A percentile compares a stretch with the other conserved stretches of the same genome.
phyloP scores from a whole-genome alignment of 2,888 invertebrate species.

The Drosophila subsilvestris region DNA sequence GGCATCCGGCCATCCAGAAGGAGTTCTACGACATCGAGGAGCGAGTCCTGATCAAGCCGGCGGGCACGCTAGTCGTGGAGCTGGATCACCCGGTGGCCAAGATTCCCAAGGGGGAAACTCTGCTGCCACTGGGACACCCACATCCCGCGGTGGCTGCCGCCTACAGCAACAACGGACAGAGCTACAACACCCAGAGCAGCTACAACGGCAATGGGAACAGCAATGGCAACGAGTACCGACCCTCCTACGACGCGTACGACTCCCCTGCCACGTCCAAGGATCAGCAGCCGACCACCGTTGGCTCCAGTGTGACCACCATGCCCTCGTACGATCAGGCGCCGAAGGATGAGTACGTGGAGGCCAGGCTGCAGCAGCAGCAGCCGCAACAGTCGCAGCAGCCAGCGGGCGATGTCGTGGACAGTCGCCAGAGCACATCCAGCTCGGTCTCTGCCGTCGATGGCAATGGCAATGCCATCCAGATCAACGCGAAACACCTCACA shows the following conservation, averaged over 20 bases:
- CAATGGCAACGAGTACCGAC: slow-evolving; percentile 56
- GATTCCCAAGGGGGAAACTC: slow-evolving; percentile 84
- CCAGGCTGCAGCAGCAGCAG: slow-evolving; percentile 63
- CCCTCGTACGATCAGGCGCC: slow-evolving; percentile 70
- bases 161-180: slow-evolving; percentile 63
- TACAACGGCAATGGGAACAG: slow-evolving; percentile 55
- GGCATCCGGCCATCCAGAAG: slow-evolving; percentile 87
- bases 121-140: slow-evolving; percentile 79
- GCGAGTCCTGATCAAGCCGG: slow-evolving; percentile 86
- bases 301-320: slow-evolving; percentile 73
- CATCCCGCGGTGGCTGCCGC: slow-evolving; percentile 81
- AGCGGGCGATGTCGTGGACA: slow-evolving; percentile 49
- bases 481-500: slow-evolving; percentile 62
- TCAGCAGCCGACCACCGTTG: slow-evolving; percentile 62
- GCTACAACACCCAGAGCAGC: slow-evolving; percentile 54
- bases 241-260: slow-evolving; percentile 58
- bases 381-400: slow-evolving; percentile 53
- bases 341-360: slow-evolving; percentile 69
- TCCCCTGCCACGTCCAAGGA: slow-evolving; percentile 49
- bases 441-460: slow-evolving; percentile 63
- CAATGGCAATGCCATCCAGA: slow-evolving; percentile 72
- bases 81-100: slow-evolving; percentile 86
- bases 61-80: slow-evolving; percentile 87
- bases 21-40: slow-evolving; percentile 88
- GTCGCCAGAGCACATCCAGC: slow-evolving; percentile 29